phyloP scores from a whole-genome alignment of 1,140 invertebrate species.

The Dendrolimus punctatus region DNA sequence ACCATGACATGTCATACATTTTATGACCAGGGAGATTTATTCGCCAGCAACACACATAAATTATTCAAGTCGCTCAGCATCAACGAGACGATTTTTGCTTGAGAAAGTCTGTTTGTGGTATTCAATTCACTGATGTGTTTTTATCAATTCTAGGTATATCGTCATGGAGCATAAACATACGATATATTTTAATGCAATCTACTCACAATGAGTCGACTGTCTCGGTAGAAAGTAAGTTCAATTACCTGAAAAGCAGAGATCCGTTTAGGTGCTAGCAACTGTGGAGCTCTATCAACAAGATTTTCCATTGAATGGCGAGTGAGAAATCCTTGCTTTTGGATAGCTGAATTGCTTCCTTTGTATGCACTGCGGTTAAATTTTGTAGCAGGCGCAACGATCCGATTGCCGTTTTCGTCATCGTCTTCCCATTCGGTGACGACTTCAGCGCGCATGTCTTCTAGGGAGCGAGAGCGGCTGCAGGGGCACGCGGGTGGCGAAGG shows the following conservation, averaged over 20 bases:
- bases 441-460: constrained; percentile 79
- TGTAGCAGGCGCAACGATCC: constrained; percentile 66
- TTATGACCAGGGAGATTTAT: constrained; percentile 1
- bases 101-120: too few species aligned
- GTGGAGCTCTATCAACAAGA: constrained; percentile 70
- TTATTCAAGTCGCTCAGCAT: constrained; percentile 43
- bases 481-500: constrained; percentile 66
- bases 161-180: too few species aligned
- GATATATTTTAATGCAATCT: constrained; percentile 16
- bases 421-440: constrained; percentile 78
- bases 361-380: constrained; percentile 55
- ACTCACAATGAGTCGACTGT: constrained; percentile 28
- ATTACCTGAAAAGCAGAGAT: constrained; percentile 64
- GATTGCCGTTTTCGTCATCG: constrained; percentile 74
- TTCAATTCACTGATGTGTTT: too few species aligned
- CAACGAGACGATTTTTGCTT: constrained; percentile 27
- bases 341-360: constrained; percentile 31
- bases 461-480: constrained; percentile 76
- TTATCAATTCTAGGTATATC: too few species aligned
- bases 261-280: constrained; percentile 55
- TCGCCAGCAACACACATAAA: constrained; percentile 30
- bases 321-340: constrained; percentile 58
- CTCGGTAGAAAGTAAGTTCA: constrained; percentile 46
- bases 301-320: constrained; percentile 80
- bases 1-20: too few species aligned